A percentile compares a stretch with the other conserved stretches of the same genome.
Conservation (phyloP, 64 coral and sea anemone species). For the Montipora sp. region DNA sequence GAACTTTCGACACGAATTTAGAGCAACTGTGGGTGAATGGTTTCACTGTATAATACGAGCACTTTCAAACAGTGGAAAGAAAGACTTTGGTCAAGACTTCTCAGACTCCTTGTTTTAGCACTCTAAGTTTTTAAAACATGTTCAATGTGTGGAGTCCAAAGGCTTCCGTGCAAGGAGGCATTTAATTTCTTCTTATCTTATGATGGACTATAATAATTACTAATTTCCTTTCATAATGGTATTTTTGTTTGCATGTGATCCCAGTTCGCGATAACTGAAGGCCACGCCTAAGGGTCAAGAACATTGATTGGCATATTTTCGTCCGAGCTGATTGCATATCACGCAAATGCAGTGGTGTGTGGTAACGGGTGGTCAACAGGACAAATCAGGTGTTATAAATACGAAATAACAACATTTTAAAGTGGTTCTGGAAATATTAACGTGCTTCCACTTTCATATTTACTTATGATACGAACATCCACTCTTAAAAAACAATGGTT, state of each 20-base stretch:
- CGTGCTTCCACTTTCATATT: not conserved
- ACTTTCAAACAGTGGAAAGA: not conserved
- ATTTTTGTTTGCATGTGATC: not conserved
- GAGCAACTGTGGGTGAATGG: no score
- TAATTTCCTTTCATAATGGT: not conserved
- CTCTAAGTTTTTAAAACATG: not conserved
- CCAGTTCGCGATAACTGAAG: not conserved
- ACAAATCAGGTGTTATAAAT: not conserved
- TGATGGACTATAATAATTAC: not conserved
- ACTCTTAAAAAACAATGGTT: not conserved
- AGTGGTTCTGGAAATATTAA: not conserved
- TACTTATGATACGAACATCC: not conserved
- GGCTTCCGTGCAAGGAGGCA: not conserved
- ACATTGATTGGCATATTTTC: not conserved
- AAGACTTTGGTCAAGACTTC: not conserved
- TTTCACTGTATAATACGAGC: not conserved
- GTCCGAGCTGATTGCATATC: not conserved
- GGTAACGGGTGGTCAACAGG: no score
- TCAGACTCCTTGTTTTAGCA: not conserved
- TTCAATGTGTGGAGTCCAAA: not conserved
- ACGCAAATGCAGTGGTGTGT: not conserved
- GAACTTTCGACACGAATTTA: not conserved
- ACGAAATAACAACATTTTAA: not conserved
- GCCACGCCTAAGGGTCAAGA: constrained; percentile 4
- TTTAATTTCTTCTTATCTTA: not conserved